Evolutionary conservation across 2,797 vertebrate species (phyloP).

Genomic region (Valencia hispanica): DNA sequence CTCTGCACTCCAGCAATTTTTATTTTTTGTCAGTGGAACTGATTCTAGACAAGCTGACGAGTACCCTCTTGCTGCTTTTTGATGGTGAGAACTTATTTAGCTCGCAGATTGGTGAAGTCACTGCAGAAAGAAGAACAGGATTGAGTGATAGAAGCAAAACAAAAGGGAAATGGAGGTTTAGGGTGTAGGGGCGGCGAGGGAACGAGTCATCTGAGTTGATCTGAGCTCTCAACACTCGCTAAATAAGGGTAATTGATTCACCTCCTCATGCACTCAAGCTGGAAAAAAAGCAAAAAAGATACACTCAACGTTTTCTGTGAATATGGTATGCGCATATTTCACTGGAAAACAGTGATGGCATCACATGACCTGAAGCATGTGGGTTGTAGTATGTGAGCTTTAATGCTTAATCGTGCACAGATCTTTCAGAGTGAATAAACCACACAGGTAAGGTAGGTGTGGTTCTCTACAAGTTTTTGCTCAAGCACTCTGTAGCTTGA

Average conservation of each 20-base stretch:
- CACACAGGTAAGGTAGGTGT: slow-evolving; percentile 73
- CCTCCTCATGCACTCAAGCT: slow-evolving; percentile 21
- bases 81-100: slow-evolving; percentile 47
- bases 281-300: slow-evolving; percentile 3
- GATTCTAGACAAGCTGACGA: slow-evolving; percentile 58
- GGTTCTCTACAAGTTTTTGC: slow-evolving; percentile 66
- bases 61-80: slow-evolving; percentile 28
- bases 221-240: slow-evolving; percentile 66
- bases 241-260: slow-evolving; percentile 70
- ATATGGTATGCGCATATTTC: slow-evolving; percentile 28
- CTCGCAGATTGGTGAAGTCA: slow-evolving; percentile 43
- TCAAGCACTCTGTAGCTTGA: slow-evolving; percentile 58
- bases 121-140: slow-evolving; percentile 35
- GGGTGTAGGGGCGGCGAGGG: background rate
- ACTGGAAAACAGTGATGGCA: slow-evolving; percentile 36
- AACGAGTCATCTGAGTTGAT: slow-evolving; percentile 58
- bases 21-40: slow-evolving; percentile 63
- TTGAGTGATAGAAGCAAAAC: slow-evolving; percentile 41
- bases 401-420: slow-evolving; percentile 26
- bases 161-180: slow-evolving; percentile 32
- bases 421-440: slow-evolving; percentile 50
- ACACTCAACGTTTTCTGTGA: slow-evolving; percentile 14
- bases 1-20: slow-evolving; percentile 54
- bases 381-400: slow-evolving; percentile 48
- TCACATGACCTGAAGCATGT: slow-evolving; percentile 72